Percentiles rank a stretch among this genome's conserved stretches.
Conservation (phyloP, 2,113 vertebrate genomes). For the Peromyscus leucopus region DNA sequence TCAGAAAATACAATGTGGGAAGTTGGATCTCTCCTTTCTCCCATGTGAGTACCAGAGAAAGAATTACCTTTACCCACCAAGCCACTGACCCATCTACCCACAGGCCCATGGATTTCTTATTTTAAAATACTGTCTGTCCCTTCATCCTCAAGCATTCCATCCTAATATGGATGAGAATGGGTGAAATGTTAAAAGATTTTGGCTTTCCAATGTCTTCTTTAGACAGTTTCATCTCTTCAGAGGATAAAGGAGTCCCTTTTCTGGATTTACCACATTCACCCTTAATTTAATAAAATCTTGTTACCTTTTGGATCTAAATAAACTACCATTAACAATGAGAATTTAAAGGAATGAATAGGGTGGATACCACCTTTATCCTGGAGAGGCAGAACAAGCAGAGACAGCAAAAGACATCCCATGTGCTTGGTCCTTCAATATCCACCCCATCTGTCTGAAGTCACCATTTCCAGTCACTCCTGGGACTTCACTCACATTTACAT, state of each 20-base stretch:
- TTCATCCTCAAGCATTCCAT: neutral
- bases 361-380: neutral
- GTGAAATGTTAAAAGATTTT: conserved; percentile 4
- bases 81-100: neutral
- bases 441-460: neutral
- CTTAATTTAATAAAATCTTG: neutral
- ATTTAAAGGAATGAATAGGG: neutral
- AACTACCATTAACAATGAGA: neutral
- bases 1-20: neutral
- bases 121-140: neutral
- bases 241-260: neutral
- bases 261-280: neutral
- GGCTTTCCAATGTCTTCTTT: neutral
- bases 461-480: neutral
- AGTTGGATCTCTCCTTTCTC: neutral
- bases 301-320: neutral
- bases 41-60: neutral
- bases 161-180: neutral
- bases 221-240: neutral
- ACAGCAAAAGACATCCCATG: fast-evolving
- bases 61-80: neutral
- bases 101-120: neutral
- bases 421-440: neutral
- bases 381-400: neutral
- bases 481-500: neutral